Evolutionary conservation across 2,113 vertebrate genomes (phyloP), one percentile per base, ranked within the genome.

Genomic region (Hippopotamus amphibius): DNA sequence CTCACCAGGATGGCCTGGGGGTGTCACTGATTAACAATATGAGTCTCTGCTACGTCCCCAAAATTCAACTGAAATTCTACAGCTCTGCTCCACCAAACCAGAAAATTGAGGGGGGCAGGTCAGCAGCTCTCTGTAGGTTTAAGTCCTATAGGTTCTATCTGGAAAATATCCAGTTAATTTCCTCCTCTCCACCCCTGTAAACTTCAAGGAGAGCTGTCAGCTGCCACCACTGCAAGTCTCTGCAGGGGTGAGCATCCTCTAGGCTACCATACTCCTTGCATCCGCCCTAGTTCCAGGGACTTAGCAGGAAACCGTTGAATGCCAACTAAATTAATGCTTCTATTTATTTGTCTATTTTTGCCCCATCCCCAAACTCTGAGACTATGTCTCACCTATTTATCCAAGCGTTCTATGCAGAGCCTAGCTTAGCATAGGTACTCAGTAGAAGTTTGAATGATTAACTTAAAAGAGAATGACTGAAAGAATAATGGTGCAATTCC

Each of bases 381-480:
- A 71, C 43, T 46, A 8, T 48, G 43, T 81, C 63, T 97, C 80
- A 24, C 50, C 79, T 91, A 63, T 88, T 69, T 93, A 76, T n/a
- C 43, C 69, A 90, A 88, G 22, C 2, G 53, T 28, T 76, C 22
- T 83, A 26, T 19, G 16, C 9, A 93, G 61, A 53, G n/a, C 33
- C 71, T 63, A 22, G 24, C n/a, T 89, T 84, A 77, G 93, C 66
- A 69, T 2, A 59, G 28, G 16, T 41, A 37, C 46, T 63, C 59
- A 57, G 48, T 28, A 91, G 72, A 82, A 93, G 86, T 79, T 55
- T 76, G 68, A 82, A 46, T 43, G 37, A 82, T 61, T 88, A 66
- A 85, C 89, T 85, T 83, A 50, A 33, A 69, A 90, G 85, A 86
- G 61, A 81, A 92, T 16, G 89, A 85, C 50, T 85, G 55, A 68